phyloP scores from a whole-genome alignment of 2,797 vertebrate species.

The Chrosomus eos region DNA sequence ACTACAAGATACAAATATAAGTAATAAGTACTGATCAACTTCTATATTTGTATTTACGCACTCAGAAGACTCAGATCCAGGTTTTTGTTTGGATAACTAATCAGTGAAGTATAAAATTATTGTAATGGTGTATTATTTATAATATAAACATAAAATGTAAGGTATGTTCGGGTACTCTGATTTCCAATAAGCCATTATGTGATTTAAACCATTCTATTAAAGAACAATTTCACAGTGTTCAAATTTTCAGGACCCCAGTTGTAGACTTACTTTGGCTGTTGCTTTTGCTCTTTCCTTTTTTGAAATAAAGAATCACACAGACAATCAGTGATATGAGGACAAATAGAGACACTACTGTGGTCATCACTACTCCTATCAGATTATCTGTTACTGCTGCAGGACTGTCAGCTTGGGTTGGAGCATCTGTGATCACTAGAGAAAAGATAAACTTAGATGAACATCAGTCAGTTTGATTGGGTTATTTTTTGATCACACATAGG shows the following conservation, averaged over 20 bases:
- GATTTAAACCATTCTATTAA: not conserved
- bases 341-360: not conserved
- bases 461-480: not conserved
- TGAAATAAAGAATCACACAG: not conserved
- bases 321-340: not conserved
- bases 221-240: not conserved
- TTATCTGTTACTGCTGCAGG: not conserved
- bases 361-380: not conserved
- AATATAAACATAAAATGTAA: not conserved
- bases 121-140: not conserved
- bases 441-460: not conserved
- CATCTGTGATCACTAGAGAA: not conserved
- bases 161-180: not conserved
- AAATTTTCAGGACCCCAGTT: not conserved
- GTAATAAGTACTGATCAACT: not conserved
- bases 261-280: not conserved
- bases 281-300: not conserved
- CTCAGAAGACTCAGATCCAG: too few relatives aligned
- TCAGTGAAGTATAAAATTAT: not conserved
- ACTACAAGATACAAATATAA: not conserved
- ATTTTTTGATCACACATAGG: not conserved
- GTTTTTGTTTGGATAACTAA: not conserved
- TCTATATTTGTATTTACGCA: not conserved
- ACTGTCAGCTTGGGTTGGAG: not conserved
- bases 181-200: not conserved